Evolutionary conservation across 2,888 invertebrate species (phyloP).

Genomic region (Cheilosia variabilis): DNA sequence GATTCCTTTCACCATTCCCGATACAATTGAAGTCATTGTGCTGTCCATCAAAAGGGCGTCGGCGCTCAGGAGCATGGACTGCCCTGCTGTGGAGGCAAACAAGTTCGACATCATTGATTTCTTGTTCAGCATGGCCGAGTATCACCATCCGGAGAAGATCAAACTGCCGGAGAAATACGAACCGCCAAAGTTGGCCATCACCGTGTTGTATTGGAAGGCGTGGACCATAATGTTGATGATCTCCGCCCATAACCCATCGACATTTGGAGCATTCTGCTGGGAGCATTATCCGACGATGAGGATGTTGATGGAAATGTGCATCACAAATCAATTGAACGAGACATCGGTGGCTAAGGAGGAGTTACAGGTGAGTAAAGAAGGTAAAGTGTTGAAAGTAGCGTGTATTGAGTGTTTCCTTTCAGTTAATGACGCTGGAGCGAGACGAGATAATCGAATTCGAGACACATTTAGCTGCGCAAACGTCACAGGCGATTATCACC

Average conservation of each 20-base stretch:
- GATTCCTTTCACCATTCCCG: conserved; percentile 91
- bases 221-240: conserved; percentile 95
- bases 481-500: conserved; percentile 94
- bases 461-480: conserved; percentile 94
- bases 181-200: conserved; percentile 94
- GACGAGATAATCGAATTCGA: conserved; percentile 94
- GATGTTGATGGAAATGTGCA: conserved; percentile 97
- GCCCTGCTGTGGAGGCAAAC: conserved; percentile 89
- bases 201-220: conserved; percentile 97
- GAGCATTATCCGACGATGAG: conserved; percentile 95
- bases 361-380: conserved; percentile 84
- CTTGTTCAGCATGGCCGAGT: conserved; percentile 94
- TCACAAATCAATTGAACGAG: conserved; percentile 89
- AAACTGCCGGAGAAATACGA: conserved; percentile 91
- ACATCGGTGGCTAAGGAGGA: conserved; percentile 87
- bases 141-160: conserved; percentile 96
- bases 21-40: conserved; percentile 94
- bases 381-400: not conserved
- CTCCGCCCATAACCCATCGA: conserved; percentile 95
- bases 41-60: conserved; percentile 94
- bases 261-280: conserved; percentile 94
- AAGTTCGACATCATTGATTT: conserved; percentile 94
- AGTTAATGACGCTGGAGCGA: conserved; percentile 88
- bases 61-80: conserved; percentile 89
- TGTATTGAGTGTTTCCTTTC: conserved; percentile 33